Evolutionary conservation across 2,888 invertebrate species (phyloP), one percentile per base, ranked within the genome.

Genomic region (Cryptus viduatorius): DNA sequence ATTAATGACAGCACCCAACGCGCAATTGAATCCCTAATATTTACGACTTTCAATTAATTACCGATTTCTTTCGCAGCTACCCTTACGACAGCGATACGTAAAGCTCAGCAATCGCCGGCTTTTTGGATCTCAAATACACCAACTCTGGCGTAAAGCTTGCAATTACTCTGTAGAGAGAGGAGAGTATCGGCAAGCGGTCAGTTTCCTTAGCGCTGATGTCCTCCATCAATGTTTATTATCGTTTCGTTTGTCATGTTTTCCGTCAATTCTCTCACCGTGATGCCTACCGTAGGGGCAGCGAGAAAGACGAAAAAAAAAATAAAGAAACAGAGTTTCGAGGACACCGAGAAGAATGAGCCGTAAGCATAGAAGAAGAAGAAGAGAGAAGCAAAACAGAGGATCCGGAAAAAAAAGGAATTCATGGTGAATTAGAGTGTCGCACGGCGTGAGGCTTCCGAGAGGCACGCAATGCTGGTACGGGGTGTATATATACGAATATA

Each of bases 211-310:
- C 48, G 56, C 71, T 65, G 59, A 79, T 61, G 48, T 88, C 82
- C 46, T 81, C 86, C 89, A 90, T 91, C 88, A 89, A 90, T 89
- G 87, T 91, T 90, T 90, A 90, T 90, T 88, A 91, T 89, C 87
- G 82, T 81, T 75, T 72, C 86, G 87, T 90, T 91, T 90, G 87
- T 76, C 69, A 76, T 87, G 84, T 86, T 81, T 75, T 79, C 82
- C 77, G 78, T 68, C 76, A 81, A 79, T 79, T 86, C 50, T 75
- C 65, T 5, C 37, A 83, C 61, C 37, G n/a, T 37, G 75, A 68
- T 19, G 44, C 31, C 29, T 46, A 46, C 44, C 50, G 73, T 69
- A 50, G 50, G 67, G 19, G 68, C 53, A 10, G 46, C 46, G 73
- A 82, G 76, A 76, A 85, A 73, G 76, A n/a, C n/a, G n/a, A n/a